These are phyloP conservation scores for Hyles lineata DNA, from an alignment of 2,888 invertebrate genomes.

Conservation along the genomic window DNA sequence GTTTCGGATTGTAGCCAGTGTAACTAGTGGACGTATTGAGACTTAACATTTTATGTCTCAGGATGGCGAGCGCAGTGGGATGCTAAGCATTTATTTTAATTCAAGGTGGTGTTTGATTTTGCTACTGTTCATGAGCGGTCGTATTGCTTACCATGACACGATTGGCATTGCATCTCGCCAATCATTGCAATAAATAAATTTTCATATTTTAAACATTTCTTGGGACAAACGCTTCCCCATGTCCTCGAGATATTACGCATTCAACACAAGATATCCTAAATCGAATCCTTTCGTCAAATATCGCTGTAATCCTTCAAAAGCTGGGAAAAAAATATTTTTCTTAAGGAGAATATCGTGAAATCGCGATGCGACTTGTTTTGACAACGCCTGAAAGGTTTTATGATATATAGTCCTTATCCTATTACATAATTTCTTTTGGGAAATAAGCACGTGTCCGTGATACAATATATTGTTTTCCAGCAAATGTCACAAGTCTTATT, in stretches of 20 bases:
- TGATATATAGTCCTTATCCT: constrained; percentile 28
- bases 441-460: constrained; percentile 19
- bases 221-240: background rate
- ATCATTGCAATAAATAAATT: no score
- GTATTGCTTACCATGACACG: no score
- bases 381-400: constrained; percentile 17
- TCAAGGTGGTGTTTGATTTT: no score
- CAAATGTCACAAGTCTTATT: background rate
- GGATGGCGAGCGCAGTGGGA: no score
- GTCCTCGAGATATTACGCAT: background rate
- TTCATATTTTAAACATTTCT: background rate
- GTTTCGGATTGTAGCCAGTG: no score
- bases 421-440: constrained; percentile 22
- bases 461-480: background rate
- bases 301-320: constrained; percentile 2
- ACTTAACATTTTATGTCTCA: no score
- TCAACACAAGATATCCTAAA: constrained; percentile 5
- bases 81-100: no score
- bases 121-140: no score
- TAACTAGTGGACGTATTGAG: no score
- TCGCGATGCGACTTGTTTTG: constrained; percentile 12
- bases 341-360: background rate
- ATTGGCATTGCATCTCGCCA: no score
- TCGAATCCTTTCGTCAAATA: constrained; percentile 10
- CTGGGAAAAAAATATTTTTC: constrained; percentile 12